Evolutionary conservation across 1,140 invertebrate genomes (phyloP).

Genomic region (Frieseomelitta varia): DNA sequence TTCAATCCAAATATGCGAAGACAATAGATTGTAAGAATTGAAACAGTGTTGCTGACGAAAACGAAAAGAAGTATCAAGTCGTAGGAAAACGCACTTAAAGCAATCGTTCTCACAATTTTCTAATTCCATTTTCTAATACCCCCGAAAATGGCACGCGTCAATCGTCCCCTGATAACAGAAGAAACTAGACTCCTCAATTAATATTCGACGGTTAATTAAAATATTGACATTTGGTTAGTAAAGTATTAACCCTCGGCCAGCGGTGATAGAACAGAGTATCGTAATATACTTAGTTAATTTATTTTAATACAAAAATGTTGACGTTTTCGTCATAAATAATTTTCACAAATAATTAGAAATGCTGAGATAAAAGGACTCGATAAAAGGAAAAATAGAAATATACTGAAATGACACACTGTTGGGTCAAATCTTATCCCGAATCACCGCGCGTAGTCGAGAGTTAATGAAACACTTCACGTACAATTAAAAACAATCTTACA

Average conservation of each 20-base stretch:
- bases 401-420: neutral
- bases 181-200: neutral
- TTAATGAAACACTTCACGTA: conserved; percentile 3
- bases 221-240: neutral
- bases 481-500: neutral
- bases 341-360: too few species aligned
- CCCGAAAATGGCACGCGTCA: neutral
- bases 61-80: neutral
- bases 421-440: too few species aligned
- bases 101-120: neutral
- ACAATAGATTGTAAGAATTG: accelerated
- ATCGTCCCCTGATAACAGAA: neutral
- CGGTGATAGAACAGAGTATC: neutral
- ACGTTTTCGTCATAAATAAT: too few species aligned
- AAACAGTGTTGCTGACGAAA: neutral
- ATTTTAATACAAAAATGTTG: too few species aligned
- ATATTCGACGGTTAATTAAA: neutral
- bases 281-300: too few species aligned
- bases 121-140: neutral
- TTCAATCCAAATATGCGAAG: neutral
- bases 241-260: neutral
- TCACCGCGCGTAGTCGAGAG: too few species aligned
- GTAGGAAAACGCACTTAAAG: neutral
- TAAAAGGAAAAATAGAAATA: neutral
- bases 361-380: too few species aligned